phyloP scores from a whole-genome alignment of 35 echinoderm and acorn worm genomes.

The Ophioderma brevispina region DNA sequence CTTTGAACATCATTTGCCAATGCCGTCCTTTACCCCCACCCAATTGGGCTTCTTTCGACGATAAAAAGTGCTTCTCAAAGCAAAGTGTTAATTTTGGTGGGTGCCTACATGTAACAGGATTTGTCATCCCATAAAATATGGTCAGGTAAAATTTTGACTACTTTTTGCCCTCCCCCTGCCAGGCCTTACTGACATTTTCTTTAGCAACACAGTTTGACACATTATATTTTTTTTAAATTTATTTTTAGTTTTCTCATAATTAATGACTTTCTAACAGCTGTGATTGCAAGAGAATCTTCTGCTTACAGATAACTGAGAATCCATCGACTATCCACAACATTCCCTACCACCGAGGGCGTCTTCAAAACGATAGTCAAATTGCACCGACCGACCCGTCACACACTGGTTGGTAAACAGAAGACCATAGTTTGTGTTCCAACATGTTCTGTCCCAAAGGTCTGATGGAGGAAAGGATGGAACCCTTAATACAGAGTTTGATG shows the following conservation, averaged over 20 bases:
- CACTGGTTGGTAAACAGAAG: slow-evolving; percentile 21
- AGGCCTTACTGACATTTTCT: not conserved
- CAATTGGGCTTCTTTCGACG: no score
- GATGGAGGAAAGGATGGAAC: not conserved
- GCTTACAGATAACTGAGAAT: slow-evolving; percentile 6
- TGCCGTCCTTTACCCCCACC: no score
- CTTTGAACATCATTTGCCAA: no score
- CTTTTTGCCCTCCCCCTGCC: not conserved
- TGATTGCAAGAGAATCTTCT: no score
- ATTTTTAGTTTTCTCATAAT: not conserved
- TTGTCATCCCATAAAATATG: not conserved
- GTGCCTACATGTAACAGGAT: no score
- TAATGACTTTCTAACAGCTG: not conserved
- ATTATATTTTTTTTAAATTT: not conserved
- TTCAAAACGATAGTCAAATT: slow-evolving; percentile 12
- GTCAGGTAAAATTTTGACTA: not conserved
- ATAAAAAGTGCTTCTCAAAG: no score
- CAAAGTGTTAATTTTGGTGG: no score
- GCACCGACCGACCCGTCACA: slow-evolving; percentile 23
- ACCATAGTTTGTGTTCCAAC: slow-evolving; percentile 45
- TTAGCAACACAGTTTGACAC: not conserved
- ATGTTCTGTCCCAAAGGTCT: slow-evolving; percentile 41
- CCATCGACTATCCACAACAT: slow-evolving; percentile 17
- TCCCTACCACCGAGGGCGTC: slow-evolving; percentile 30
- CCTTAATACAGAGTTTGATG: no score